Conservation (phyloP, 2,113 vertebrate species). For the Anhinga anhinga region DNA sequence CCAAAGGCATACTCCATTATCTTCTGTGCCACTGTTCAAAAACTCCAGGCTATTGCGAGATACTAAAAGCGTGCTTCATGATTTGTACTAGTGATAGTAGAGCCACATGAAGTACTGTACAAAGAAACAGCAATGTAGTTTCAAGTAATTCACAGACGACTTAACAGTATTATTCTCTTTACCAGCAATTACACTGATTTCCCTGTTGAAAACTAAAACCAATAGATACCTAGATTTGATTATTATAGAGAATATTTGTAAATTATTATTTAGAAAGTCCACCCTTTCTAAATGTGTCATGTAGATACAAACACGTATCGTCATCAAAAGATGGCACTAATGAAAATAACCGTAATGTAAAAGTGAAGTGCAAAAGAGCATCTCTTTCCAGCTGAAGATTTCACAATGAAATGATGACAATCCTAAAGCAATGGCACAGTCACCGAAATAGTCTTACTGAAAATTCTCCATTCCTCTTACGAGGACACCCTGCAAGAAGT, state of each 20-base stretch:
- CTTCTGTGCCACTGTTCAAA: slow-evolving; percentile 39
- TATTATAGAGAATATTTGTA: not conserved
- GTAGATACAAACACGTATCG: not conserved
- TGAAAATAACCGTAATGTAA: not conserved
- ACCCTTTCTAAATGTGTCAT: not conserved
- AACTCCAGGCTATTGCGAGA: slow-evolving; percentile 48
- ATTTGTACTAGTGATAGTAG: slow-evolving; percentile 5
- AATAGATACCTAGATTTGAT: not conserved
- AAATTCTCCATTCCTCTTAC: not conserved
- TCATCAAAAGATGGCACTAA: not conserved
- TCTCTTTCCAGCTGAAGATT: not conserved
- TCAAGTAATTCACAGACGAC: not conserved
- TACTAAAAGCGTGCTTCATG: slow-evolving; percentile 32
- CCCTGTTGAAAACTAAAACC: not conserved
- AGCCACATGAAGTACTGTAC: not conserved
- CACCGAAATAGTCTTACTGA: not conserved
- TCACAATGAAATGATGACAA: not conserved
- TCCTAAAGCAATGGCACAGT: not conserved
- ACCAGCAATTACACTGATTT: not conserved
- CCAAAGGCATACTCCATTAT: slow-evolving; percentile 41
- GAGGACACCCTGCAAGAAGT: not conserved
- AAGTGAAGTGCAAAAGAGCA: not conserved
- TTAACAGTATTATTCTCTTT: not conserved
- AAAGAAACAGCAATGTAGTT: not conserved
- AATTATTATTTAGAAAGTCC: not conserved